phyloP scores from a whole-genome alignment of 1,140 invertebrate species.

The Hylyphantes graminicola region DNA sequence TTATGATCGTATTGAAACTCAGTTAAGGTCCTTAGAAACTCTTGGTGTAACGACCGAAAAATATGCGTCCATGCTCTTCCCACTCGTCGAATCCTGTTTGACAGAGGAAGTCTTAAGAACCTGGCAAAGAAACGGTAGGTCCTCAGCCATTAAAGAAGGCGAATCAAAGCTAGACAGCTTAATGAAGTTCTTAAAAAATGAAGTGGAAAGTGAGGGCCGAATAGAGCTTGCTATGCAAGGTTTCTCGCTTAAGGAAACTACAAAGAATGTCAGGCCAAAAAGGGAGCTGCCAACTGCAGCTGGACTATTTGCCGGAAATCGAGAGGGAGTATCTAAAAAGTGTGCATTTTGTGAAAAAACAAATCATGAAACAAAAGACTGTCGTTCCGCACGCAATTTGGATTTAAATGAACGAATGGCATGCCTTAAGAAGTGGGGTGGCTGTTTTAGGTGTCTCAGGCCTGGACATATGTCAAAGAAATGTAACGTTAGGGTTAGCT shows the following conservation, averaged over 20 bases:
- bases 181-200: not conserved
- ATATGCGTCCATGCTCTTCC: constrained; percentile 64
- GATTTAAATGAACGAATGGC: constrained; percentile 27
- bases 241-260: not conserved
- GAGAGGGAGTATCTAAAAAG: not conserved
- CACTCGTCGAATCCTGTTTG: constrained; percentile 62
- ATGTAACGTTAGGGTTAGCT: not conserved
- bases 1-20: constrained; percentile 62
- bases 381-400: not conserved
- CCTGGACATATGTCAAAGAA: not conserved
- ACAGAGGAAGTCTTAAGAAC: not conserved
- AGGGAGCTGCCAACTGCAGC: not conserved
- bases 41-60: constrained; percentile 64
- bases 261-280: not conserved
- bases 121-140: not conserved
- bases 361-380: not conserved
- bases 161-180: not conserved
- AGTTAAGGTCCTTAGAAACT: constrained; percentile 64
- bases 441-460: not conserved
- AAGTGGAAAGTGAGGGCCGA: not conserved
- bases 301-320: not conserved
- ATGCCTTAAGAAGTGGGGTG: not conserved
- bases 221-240: not conserved
- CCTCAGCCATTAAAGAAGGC: not conserved
- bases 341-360: not conserved